Percentiles rank a stretch among this genome's conserved stretches.
Conservation (phyloP, 2,113 vertebrate genomes). For the Pterocles burchelli region DNA sequence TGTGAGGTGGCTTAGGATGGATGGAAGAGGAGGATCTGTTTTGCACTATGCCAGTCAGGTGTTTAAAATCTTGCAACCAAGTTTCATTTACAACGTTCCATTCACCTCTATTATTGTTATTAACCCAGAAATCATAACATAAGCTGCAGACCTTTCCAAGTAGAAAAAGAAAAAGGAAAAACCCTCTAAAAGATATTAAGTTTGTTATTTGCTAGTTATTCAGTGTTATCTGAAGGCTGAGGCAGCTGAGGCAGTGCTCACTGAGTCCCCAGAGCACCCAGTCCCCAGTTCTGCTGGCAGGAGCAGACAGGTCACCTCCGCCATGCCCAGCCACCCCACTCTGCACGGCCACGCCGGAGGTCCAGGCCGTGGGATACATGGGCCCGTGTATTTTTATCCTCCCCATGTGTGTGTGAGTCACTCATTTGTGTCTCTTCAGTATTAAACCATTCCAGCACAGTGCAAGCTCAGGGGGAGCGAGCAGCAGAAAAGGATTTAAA, state of each 20-base stretch:
- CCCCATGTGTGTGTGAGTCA: conserved; percentile 40
- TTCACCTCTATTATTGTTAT: neutral
- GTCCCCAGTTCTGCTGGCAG: accelerated
- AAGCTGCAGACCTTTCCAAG: neutral
- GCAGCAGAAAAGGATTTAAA: neutral
- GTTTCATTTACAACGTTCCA: neutral
- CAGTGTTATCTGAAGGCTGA: accelerated
- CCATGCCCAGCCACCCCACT: accelerated
- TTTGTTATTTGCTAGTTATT: neutral
- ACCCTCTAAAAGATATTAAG: neutral
- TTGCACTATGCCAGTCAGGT: neutral
- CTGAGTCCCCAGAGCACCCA: accelerated
- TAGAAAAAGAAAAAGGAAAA: neutral
- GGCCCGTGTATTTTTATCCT: conserved; percentile 34
- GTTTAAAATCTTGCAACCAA: neutral
- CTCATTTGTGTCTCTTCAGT: conserved; percentile 47
- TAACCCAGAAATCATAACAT: neutral
- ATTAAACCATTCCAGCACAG: conserved; percentile 4
- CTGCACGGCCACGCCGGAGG: accelerated
- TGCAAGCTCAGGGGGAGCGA: neutral
- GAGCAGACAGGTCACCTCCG: neutral
- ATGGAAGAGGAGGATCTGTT: neutral
- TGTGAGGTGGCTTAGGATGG: too few relatives aligned
- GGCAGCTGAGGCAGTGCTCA: accelerated
- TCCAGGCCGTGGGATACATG: neutral